A percentile compares a stretch with the other conserved stretches of the same genome.
Evolutionary conservation across 37 sponge, comb jelly and placozoan genomes (phyloP).

Genomic region (Oscarella lobularis): DNA sequence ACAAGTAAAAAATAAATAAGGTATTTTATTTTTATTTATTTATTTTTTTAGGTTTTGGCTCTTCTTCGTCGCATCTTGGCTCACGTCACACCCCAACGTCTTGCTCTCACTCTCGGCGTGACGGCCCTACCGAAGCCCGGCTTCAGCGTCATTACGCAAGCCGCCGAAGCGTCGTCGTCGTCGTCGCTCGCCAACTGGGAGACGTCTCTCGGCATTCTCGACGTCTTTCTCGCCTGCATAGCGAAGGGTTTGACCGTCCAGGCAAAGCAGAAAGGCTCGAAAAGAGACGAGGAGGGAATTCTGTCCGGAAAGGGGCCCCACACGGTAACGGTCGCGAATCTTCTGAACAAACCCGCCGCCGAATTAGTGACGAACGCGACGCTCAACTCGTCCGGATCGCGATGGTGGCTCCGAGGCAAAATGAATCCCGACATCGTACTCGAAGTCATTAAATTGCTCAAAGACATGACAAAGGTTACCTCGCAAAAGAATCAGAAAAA

Average conservation of each 20-base stretch:
- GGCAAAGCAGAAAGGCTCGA: background rate
- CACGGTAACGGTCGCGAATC: conserved; percentile 1
- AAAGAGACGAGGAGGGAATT: background rate
- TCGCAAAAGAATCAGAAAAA: no score
- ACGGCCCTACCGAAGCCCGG: conserved; percentile 62
- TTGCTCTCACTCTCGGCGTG: conserved; percentile 54
- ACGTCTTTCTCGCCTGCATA: conserved; percentile 61
- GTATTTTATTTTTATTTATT: background rate
- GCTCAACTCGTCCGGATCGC: conserved; percentile 9
- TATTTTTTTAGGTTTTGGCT: conserved; percentile 31
- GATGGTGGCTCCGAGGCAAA: conserved; percentile 63
- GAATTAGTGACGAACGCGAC: background rate
- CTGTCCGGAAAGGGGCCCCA: background rate
- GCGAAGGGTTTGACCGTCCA: conserved; percentile 8
- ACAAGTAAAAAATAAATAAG: no score
- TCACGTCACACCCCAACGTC: conserved; percentile 59
- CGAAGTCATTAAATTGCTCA: conserved; percentile 63
- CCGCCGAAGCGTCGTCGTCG: conserved; percentile 40
- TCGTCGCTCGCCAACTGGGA: conserved; percentile 14
- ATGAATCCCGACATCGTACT: conserved; percentile 59
- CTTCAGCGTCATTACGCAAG: conserved; percentile 71
- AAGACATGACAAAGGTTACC: conserved; percentile 73
- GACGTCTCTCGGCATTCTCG: conserved; percentile 42
- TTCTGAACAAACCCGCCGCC: background rate
- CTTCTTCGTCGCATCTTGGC: conserved; percentile 63